These are phyloP conservation scores for Quadriops clusia DNA, from an alignment of 2,888 invertebrate genomes.

Conservation along the genomic window DNA sequence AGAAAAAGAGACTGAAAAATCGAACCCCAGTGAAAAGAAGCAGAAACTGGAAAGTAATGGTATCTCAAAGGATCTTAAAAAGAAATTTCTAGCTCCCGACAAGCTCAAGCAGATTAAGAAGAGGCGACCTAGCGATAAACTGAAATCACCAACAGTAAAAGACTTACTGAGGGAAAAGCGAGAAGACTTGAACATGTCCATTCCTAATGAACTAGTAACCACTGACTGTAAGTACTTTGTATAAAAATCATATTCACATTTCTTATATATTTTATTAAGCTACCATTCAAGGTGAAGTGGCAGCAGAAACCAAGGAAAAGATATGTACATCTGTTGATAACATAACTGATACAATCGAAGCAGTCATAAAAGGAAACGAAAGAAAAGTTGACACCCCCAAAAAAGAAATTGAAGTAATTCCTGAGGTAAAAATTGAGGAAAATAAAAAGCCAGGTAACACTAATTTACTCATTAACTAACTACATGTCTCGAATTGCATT, in stretches of 20 bases:
- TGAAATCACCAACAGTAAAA: slow-evolving; percentile 28
- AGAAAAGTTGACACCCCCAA: too few relatives aligned
- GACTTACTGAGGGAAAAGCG: slow-evolving; percentile 34
- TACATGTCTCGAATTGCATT: neutral
- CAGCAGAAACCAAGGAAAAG: slow-evolving; percentile 21
- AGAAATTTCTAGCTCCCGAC: slow-evolving; percentile 31
- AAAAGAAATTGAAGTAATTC: too few relatives aligned
- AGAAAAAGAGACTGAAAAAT: slow-evolving; percentile 25
- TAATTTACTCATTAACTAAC: neutral
- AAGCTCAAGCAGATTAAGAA: slow-evolving; percentile 27
- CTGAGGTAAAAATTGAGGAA: too few relatives aligned
- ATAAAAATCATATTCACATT: neutral
- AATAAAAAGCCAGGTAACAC: slow-evolving; percentile 1
- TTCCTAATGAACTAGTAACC: neutral
- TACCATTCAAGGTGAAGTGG: too few relatives aligned
- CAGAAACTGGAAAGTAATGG: slow-evolving; percentile 24
- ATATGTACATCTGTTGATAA: slow-evolving; percentile 27
- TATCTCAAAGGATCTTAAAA: slow-evolving; percentile 31
- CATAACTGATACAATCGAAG: slow-evolving; percentile 43
- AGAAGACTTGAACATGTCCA: slow-evolving; percentile 34
- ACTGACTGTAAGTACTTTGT: neutral
- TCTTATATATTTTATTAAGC: slow-evolving; percentile 1
- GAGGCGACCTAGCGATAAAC: slow-evolving; percentile 23
- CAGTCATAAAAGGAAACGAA: slow-evolving; percentile 38
- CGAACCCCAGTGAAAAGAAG: slow-evolving; percentile 16